Evolutionary conservation across 2,888 invertebrate species (phyloP).

Genomic region (Temnothorax rugatulus): DNA sequence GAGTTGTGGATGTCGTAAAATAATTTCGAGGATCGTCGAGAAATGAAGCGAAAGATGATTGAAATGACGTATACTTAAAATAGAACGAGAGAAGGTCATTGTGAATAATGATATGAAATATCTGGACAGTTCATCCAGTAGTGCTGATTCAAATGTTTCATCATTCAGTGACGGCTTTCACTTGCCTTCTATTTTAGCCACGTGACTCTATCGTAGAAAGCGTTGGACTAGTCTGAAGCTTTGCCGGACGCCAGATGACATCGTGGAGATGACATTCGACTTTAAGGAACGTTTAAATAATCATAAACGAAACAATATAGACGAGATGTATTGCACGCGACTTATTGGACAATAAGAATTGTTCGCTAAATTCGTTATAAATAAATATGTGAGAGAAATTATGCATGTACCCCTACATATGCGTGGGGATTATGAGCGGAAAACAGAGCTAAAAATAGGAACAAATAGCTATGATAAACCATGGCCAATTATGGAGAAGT

Average conservation of each 20-base stretch:
- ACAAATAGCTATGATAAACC: slow-evolving; percentile 14
- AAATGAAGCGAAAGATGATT: slow-evolving; percentile 3
- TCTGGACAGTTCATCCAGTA: neutral
- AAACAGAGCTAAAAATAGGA: neutral
- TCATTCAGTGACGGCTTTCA: slow-evolving; percentile 7
- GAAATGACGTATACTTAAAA: neutral
- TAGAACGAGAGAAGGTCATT: neutral
- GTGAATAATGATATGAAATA: slow-evolving; percentile 7
- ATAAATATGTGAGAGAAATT: slow-evolving; percentile 1
- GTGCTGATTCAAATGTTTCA: slow-evolving; percentile 11
- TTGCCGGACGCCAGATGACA: neutral
- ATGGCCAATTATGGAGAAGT: slow-evolving; percentile 1
- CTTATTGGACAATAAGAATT: neutral
- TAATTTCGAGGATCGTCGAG: neutral
- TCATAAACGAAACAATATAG: slow-evolving; percentile 3
- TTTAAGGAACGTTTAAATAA: slow-evolving; percentile 19
- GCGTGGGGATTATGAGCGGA: neutral
- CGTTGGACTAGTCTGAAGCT: slow-evolving; percentile 8
- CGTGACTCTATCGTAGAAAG: slow-evolving; percentile 7
- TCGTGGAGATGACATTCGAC: neutral
- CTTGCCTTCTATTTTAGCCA: slow-evolving; percentile 24
- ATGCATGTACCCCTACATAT: neutral
- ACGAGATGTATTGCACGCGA: neutral
- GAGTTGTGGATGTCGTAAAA: neutral
- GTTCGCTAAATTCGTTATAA: slow-evolving; percentile 1